Percentiles rank a stretch among this genome's conserved stretches.
phyloP scores from a whole-genome alignment of 2,797 vertebrate genomes.

The Sciurus vulgaris region DNA sequence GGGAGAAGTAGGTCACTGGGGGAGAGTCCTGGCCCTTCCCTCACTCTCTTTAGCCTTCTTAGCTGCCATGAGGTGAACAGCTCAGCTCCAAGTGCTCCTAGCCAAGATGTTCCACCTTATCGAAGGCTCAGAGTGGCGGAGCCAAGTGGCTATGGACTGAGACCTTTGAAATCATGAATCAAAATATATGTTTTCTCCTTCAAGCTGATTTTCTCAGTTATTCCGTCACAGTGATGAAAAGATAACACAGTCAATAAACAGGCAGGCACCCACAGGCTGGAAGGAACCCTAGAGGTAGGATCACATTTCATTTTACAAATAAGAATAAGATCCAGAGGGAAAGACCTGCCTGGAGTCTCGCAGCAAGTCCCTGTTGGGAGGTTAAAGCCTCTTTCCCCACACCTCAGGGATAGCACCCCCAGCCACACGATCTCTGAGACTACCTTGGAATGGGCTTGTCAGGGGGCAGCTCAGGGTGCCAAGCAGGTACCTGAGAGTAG shows the following conservation, averaged over 20 bases:
- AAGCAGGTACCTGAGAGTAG: background rate
- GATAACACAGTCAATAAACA: background rate
- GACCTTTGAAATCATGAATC: too few species aligned
- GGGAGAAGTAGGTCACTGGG: too few species aligned
- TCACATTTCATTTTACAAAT: background rate
- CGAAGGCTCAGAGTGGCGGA: too few species aligned
- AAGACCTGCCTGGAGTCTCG: slow-evolving; percentile 35
- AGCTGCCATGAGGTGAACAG: too few species aligned
- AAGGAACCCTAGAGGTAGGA: background rate
- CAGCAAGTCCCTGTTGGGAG: background rate
- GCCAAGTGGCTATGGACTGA: too few species aligned
- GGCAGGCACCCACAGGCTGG: background rate
- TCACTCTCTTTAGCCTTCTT: background rate
- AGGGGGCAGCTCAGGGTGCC: background rate
- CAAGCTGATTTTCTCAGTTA: too few species aligned
- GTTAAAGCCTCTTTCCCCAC: background rate
- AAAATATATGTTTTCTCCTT: too few species aligned
- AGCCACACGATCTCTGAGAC: background rate
- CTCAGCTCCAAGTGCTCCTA: background rate
- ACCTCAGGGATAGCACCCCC: background rate
- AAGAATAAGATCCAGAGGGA: background rate
- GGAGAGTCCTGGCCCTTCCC: too few species aligned
- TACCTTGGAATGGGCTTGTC: background rate
- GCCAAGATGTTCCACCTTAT: background rate
- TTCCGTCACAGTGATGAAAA: too few species aligned